Percentiles rank a stretch among this genome's conserved stretches.
Evolutionary conservation across 1,140 invertebrate genomes (phyloP).

Genomic region (Asbolus verrucosus): DNA sequence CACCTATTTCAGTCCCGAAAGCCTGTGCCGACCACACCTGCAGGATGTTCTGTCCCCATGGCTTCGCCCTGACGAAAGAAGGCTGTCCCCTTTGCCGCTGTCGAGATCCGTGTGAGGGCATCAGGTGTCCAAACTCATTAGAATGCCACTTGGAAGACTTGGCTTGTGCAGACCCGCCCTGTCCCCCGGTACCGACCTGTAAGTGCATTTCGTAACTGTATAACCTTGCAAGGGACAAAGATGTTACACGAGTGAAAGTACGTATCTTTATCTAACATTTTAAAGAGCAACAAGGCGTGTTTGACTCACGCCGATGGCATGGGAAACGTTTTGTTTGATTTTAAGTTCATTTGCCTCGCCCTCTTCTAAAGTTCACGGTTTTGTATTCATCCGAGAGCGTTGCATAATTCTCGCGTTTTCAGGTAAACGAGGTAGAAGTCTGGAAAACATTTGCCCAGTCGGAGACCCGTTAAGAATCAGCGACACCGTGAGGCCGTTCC

Average conservation of each 20-base stretch:
- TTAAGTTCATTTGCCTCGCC: conserved; percentile 2
- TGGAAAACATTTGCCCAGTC: conserved; percentile 81
- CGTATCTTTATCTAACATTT: conserved; percentile 3
- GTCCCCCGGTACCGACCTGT: conserved; percentile 86
- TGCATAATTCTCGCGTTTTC: conserved; percentile 53
- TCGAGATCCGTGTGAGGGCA: conserved; percentile 79
- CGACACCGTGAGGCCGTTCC: conserved; percentile 80
- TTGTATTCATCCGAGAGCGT: conserved; percentile 23
- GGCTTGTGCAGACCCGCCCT: conserved; percentile 80
- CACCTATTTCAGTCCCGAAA: conserved; percentile 67
- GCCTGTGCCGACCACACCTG: conserved; percentile 83
- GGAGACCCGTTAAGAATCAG: conserved; percentile 84
- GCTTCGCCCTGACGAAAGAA: conserved; percentile 78
- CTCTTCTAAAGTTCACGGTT: conserved; percentile 19
- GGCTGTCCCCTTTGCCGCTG: conserved; percentile 87
- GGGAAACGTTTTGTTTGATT: conserved; percentile 7
- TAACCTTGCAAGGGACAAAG: conserved; percentile 36
- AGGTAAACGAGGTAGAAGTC: conserved; percentile 78
- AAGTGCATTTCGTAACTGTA: conserved; percentile 64
- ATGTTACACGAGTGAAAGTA: conserved; percentile 40
- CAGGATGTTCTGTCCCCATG: conserved; percentile 89
- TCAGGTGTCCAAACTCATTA: conserved; percentile 80
- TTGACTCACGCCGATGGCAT: conserved; percentile 18
- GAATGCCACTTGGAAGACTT: conserved; percentile 84
- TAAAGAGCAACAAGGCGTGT: conserved; percentile 33